Base-by-base conservation (phyloP, 2,797 vertebrate species). In the Luscinia megarhynchos region DNA sequence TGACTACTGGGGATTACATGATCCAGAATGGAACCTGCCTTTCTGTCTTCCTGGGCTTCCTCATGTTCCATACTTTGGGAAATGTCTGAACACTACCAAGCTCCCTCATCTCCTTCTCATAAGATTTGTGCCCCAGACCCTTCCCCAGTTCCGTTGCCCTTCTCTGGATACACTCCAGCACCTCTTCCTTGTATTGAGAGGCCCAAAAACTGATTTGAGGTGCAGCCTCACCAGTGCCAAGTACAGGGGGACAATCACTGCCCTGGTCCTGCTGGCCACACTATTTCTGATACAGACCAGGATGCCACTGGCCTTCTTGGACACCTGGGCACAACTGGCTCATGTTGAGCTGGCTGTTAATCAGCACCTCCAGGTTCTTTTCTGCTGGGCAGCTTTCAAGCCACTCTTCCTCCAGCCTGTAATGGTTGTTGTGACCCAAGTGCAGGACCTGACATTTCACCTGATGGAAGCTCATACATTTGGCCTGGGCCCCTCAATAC, bases 171-270 rank as follows among this genome's bases (percentile, higher is more conserved):
- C 0, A 0, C 4, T 38, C 34, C 30, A 64, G 30, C 30, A 3
- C 7, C 32, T 68, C 27, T 19, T 40, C 10, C 15, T 8, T 63
- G 15, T 15, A 46, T 1, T 18, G 30, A 63, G n/a, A 10, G 4
- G 3, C 26, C 18, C 38, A 24, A 11, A 78, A 75, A 21, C 30
- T 57, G 61, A 2, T 7, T 57, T 0, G 0, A 57, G 43, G 8
- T 36, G 2, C 0, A 0, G 9, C 10, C 27, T 68, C 26, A 21
- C 2, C 50, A 46, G 19, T 22, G 50, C 15, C 0, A 0, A 63
- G 12, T 19, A 53, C 16, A 20, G 3, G 1, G 8, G 18, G 1
- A 36, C 1, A 1, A 0, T 53, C 79, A 2, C 55, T 30, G 36
- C 6, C 30, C 43, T 45, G 13, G 0, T 45, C 48, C 48, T 51